Conservation (phyloP, 1,140 invertebrate species). For the Drosophila santomea region DNA sequence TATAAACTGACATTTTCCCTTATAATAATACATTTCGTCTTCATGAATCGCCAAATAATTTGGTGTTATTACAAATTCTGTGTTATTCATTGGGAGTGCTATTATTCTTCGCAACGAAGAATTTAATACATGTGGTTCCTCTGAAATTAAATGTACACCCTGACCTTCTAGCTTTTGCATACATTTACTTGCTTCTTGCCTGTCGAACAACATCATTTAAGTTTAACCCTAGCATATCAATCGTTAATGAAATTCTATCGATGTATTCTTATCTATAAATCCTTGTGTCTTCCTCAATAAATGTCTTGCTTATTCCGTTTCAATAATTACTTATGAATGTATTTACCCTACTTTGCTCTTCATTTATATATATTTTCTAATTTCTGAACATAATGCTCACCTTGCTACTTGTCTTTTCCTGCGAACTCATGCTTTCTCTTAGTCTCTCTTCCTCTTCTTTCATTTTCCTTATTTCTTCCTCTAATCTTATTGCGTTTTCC, state of each 20-base stretch:
- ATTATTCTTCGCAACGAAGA: not conserved
- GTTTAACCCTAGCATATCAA: slow-evolving; percentile 1
- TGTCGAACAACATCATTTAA: slow-evolving; percentile 1
- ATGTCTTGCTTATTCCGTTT: slow-evolving; percentile 12
- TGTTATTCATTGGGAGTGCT: no score
- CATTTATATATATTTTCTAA: no score
- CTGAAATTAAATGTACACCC: not conserved
- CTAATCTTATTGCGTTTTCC: no score
- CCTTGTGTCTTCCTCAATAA: slow-evolving; percentile 6
- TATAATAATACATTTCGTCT: no score
- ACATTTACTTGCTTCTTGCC: not conserved
- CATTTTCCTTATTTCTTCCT: not conserved
- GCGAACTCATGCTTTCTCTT: not conserved
- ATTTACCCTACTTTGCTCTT: no score
- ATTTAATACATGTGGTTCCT: not conserved
- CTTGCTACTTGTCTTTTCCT: not conserved
- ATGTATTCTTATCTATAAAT: slow-evolving; percentile 11
- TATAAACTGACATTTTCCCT: no score
- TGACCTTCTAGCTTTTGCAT: not conserved
- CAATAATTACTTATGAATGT: not conserved
- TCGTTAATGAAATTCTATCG: slow-evolving; percentile 5
- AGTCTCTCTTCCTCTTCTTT: slow-evolving; percentile 1
- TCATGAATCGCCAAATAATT: no score
- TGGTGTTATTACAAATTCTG: no score
- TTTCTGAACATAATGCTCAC: no score